Percentiles rank a stretch among this genome's conserved stretches.
These are phyloP conservation scores for Oreonectes daqikongensis DNA, from an alignment of 2,797 vertebrate species.

Conservation along the genomic window DNA sequence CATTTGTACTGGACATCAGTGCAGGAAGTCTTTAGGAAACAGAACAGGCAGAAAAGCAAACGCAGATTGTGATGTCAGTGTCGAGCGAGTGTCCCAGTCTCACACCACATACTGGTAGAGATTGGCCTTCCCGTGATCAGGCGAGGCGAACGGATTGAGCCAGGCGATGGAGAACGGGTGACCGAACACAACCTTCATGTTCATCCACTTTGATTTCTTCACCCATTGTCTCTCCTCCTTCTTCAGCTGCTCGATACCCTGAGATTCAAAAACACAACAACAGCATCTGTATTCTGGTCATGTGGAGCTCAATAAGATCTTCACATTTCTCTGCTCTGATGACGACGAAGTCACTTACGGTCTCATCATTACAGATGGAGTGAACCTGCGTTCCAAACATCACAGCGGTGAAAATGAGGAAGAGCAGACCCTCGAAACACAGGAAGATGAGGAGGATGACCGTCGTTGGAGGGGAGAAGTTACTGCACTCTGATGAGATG, in stretches of 20 bases:
- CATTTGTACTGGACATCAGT: not conserved
- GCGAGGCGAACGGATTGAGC: constrained; percentile 92
- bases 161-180: constrained; percentile 96
- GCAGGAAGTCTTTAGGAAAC: not conserved
- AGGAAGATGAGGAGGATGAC: constrained; percentile 96
- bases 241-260: constrained; percentile 99
- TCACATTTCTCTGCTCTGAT: not conserved
- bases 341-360: constrained; percentile 77
- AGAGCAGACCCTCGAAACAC: constrained; percentile 95
- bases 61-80: not conserved
- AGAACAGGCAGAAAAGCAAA: not conserved
- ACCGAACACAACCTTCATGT: constrained; percentile 97
- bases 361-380: constrained; percentile 96
- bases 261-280: constrained; percentile 3
- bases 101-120: constrained; percentile 97
- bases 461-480: constrained; percentile 92
- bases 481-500: constrained; percentile 87
- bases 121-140: constrained; percentile 95
- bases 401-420: constrained; percentile 95
- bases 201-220: constrained; percentile 99
- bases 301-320: no score
- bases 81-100: constrained; percentile 60
- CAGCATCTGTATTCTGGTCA: not conserved
- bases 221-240: constrained; percentile 98
- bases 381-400: constrained; percentile 99